Conservation (phyloP, 2,888 invertebrate genomes). For the Clitarchus hookeri region DNA sequence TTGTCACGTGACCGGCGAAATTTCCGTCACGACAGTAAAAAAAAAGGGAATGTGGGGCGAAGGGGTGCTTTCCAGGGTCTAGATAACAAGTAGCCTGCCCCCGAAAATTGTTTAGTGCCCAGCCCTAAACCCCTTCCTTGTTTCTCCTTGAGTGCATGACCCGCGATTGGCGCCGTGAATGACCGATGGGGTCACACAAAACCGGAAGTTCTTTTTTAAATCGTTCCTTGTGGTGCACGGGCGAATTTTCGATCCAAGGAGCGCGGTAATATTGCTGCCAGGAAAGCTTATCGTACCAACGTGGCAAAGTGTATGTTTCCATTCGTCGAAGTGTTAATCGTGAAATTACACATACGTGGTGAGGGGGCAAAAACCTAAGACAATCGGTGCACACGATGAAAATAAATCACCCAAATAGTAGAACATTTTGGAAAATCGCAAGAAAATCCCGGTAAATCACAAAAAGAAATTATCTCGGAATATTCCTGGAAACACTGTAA, state of each 20-base stretch:
- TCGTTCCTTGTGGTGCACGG: neutral
- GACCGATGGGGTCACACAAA: neutral
- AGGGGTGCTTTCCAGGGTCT: neutral
- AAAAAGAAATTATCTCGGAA: no score
- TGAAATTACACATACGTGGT: no score
- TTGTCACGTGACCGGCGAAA: neutral
- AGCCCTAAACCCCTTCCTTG: neutral
- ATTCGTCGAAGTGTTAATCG: no score
- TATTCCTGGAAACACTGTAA: no score
- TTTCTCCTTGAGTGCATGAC: neutral
- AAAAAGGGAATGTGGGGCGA: neutral
- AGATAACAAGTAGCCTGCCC: neutral
- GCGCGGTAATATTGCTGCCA: neutral
- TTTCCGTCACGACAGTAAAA: neutral
- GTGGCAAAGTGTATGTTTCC: no score
- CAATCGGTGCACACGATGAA: no score
- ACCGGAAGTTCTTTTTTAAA: neutral
- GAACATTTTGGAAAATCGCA: no score
- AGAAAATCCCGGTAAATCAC: no score
- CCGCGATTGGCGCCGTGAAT: neutral
- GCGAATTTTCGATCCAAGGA: neutral
- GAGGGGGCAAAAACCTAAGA: no score
- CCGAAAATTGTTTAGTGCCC: neutral
- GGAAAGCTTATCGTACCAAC: no score
- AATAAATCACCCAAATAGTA: no score